Conservation (phyloP, 53 echinoderm and acorn worm species). For the Patiria pectinifera region DNA sequence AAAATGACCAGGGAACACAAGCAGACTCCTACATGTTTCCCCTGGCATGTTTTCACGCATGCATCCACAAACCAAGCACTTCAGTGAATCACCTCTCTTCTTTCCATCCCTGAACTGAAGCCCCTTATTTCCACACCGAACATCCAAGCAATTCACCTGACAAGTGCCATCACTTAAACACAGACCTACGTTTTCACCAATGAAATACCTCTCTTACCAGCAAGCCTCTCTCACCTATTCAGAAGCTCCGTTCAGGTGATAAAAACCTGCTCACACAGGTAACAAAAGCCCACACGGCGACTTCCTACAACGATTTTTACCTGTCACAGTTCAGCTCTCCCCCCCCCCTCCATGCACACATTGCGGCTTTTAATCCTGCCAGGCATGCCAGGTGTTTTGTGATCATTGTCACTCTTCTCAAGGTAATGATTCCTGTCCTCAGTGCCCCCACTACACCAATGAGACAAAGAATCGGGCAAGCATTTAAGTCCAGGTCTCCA, state of each 20-base stretch:
- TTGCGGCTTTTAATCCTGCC: slow-evolving; percentile 7
- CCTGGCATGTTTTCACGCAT: background rate
- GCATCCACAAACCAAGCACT: background rate
- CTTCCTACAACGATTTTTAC: background rate
- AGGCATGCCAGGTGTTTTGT: slow-evolving; percentile 58
- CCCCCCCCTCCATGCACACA: background rate
- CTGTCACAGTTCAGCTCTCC: background rate
- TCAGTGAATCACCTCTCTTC: background rate
- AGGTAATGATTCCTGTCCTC: background rate
- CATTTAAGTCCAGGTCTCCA: background rate
- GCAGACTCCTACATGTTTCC: background rate
- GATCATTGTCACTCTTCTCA: background rate
- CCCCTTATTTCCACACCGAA: background rate
- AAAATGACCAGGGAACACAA: background rate
- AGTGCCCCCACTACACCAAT: background rate
- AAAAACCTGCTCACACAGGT: slow-evolving; percentile 24
- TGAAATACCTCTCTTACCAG: background rate
- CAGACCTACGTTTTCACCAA: background rate
- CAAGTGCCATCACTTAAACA: slow-evolving; percentile 7
- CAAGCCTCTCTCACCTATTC: slow-evolving; percentile 13
- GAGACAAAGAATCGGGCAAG: background rate
- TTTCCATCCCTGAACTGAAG: background rate
- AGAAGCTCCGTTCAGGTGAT: slow-evolving; percentile 43
- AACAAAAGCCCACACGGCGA: slow-evolving; percentile 31
- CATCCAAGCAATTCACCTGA: background rate